These are phyloP conservation scores for Diprion similis DNA, from an alignment of 1,140 invertebrate genomes.

Conservation along the genomic window DNA sequence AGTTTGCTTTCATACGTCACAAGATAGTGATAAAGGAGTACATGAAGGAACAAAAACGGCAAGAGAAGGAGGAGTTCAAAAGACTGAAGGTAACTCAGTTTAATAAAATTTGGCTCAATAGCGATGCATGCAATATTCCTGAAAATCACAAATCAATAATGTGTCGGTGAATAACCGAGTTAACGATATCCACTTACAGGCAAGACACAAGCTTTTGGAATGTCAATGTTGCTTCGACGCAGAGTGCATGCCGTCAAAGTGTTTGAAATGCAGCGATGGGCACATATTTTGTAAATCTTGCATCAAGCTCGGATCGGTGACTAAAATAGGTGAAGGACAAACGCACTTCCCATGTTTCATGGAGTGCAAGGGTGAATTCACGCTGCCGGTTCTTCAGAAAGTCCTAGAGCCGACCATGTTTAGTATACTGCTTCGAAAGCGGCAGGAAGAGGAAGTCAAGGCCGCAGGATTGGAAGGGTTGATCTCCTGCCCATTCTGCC, in stretches of 20 bases:
- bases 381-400: constrained; percentile 58
- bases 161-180: not conserved
- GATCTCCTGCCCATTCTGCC: constrained; percentile 71
- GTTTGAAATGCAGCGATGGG: constrained; percentile 62
- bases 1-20: constrained; percentile 62
- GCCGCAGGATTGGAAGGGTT: constrained; percentile 68
- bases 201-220: constrained; percentile 47
- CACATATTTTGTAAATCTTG: constrained; percentile 70
- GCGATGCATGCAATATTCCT: not conserved
- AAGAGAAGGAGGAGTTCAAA: constrained; percentile 46
- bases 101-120: constrained; percentile 28
- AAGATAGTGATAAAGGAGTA: constrained; percentile 55
- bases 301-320: constrained; percentile 60
- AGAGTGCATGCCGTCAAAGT: constrained; percentile 67
- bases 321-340: constrained; percentile 63
- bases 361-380: constrained; percentile 58
- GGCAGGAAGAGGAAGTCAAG: constrained; percentile 67
- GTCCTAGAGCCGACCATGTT: constrained; percentile 63
- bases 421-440: constrained; percentile 61
- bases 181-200: constrained; percentile 38
- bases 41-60: constrained; percentile 40
- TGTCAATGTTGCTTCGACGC: constrained; percentile 70
- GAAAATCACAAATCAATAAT: not conserved
- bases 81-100: constrained; percentile 40
- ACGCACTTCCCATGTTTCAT: constrained; percentile 62